Base-by-base conservation (phyloP, 1,140 invertebrate genomes). In the Drosophila bocki region DNA sequence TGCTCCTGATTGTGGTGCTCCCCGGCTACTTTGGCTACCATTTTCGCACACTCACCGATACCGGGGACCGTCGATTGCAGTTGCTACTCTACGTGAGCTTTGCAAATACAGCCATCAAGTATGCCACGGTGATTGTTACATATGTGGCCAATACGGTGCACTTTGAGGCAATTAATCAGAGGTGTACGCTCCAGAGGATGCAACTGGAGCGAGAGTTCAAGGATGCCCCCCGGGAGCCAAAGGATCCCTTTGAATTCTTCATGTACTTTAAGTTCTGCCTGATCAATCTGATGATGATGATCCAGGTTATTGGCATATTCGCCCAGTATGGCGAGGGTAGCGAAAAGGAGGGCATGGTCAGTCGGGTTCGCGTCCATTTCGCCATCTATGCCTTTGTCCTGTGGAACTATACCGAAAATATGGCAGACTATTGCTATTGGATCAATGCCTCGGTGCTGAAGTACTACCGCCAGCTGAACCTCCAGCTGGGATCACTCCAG, bases 401-500 rank as follows among this genome's bases (percentile, higher is more conserved):
- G 42, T 91, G 90, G 90, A 91, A 91, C 53, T 91, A 91, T 13
- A 91, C 90, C 19, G 90, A 91, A 33, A 88, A 90, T 41, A 91
- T 92, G 91, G 91, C 91, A 0, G 83, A 92, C 35, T 92, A 88
- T n/a, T 91, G 90, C 42, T 92, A 85, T 32, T 92, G 77, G 42
- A 82, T 92, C 9, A 91, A 72, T 41, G 44, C 57, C 64, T 82
- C 78, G 7, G 83, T 81, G 6, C 51, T 92, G 2, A 91, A 85
- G 58, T 92, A 91, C 47, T 62, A 75, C 29, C 78, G 78, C 0
- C 81, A 82, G 37, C 37, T 91, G 51, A 72, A 91, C 8, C 33
- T 78, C 1, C 83, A 91, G 32, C 12, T 91, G 47, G 45, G 3
- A 0, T 17, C 44, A 0, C 47, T 78, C 7, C n/a, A 76, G 7